Percentiles rank a stretch among this genome's conserved stretches.
These are phyloP conservation scores for Hydrolagus colliei DNA, from an alignment of 2,797 vertebrate genomes.

Conservation along the genomic window DNA sequence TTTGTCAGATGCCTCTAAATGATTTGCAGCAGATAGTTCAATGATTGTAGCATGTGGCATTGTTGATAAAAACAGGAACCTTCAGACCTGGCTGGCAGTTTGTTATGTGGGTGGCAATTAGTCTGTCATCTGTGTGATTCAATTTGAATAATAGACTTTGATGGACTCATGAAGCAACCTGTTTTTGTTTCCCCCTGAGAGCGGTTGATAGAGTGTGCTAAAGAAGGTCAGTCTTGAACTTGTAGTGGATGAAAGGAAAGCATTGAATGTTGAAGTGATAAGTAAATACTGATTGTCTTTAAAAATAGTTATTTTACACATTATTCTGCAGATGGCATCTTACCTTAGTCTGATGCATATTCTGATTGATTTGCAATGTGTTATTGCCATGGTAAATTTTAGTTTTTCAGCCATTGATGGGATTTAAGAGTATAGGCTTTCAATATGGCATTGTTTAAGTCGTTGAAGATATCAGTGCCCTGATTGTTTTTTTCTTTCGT, in stretches of 20 bases:
- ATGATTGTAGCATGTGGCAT: not conserved
- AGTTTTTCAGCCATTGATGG: not conserved
- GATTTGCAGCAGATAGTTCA: conserved; percentile 35
- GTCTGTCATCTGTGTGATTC: conserved; percentile 34
- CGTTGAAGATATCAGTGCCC: not conserved
- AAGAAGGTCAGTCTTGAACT: not conserved
- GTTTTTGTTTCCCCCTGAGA: conserved; percentile 4
- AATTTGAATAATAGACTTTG: conserved; percentile 34
- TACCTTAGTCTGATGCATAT: not conserved
- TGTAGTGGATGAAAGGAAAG: not conserved
- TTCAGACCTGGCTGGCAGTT: conserved; percentile 36
- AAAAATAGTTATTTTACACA: not conserved
- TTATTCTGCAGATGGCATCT: not conserved
- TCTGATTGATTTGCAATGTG: not conserved
- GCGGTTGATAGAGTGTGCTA: not conserved
- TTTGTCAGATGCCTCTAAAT: conserved; percentile 29
- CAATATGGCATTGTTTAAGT: not conserved
- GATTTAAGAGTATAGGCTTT: not conserved
- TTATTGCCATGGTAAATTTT: not conserved
- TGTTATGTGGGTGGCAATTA: conserved; percentile 33
- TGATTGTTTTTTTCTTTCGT: not conserved
- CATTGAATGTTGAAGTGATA: conserved; percentile 16
- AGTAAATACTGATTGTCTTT: not conserved
- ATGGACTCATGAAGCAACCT: conserved; percentile 18
- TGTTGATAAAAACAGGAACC: conserved; percentile 39